These are phyloP conservation scores for Eulemur macaco DNA, from an alignment of 2,113 vertebrate species.

Conservation along the genomic window DNA sequence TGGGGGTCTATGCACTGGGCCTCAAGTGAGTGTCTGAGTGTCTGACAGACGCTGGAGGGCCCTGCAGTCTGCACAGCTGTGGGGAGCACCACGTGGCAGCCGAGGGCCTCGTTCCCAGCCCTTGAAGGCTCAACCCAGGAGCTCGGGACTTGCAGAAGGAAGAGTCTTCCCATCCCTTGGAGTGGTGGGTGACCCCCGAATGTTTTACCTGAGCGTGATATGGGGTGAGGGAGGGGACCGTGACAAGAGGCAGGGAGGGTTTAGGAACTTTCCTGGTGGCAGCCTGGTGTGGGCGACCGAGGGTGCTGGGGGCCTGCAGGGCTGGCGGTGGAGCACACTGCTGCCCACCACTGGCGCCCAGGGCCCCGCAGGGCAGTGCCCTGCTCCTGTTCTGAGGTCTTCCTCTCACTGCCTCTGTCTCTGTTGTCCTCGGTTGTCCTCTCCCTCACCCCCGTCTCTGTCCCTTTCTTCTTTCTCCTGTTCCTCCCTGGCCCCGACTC, in stretches of 20 bases:
- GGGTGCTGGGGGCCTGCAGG: too few relatives aligned
- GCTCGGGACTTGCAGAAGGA: background rate
- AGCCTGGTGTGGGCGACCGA: background rate
- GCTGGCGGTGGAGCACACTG: background rate
- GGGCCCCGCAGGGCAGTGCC: background rate
- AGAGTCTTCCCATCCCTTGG: background rate
- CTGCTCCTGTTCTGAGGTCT: background rate
- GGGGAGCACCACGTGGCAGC: background rate
- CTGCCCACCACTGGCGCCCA: background rate
- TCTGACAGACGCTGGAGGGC: rapidly evolving
- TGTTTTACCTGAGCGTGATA: background rate
- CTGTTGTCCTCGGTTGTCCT: too few relatives aligned
- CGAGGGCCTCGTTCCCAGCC: background rate
- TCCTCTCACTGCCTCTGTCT: background rate
- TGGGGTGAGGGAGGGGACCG: too few relatives aligned
- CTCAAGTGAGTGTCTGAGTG: background rate
- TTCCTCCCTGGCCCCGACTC: background rate
- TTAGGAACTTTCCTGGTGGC: background rate
- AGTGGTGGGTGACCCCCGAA: background rate
- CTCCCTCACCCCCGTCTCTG: background rate
- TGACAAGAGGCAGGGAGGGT: background rate
- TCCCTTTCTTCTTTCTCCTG: background rate
- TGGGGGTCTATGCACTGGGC: background rate
- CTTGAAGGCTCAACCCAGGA: background rate
- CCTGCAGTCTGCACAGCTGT: background rate